Conservation (phyloP, 2,113 vertebrate genomes). For the Sterna hirundo region DNA sequence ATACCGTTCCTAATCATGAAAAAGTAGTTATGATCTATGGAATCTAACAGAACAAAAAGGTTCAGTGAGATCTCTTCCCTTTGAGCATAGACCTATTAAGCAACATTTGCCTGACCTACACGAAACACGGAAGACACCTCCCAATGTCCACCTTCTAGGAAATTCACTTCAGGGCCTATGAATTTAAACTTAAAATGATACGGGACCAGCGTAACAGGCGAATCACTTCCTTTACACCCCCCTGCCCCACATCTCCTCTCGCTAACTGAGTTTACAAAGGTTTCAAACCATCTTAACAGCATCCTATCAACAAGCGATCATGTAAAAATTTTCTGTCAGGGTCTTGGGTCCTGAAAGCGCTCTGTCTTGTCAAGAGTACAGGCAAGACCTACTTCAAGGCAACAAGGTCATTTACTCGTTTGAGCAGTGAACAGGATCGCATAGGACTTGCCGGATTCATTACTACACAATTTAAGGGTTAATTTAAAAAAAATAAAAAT, state of each 20-base stretch:
- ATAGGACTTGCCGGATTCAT: not conserved
- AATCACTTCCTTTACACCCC: not conserved
- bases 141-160: not conserved
- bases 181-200: not conserved
- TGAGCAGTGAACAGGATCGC: not conserved
- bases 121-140: accelerated
- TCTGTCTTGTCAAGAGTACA: not conserved
- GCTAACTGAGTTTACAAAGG: not conserved
- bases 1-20: not conserved
- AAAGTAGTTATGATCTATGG: not conserved
- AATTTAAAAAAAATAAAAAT: not conserved
- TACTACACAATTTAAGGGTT: not conserved
- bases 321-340: not conserved
- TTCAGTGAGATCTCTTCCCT: not conserved
- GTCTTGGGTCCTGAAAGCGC: not conserved
- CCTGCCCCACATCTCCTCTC: accelerated
- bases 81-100: not conserved
- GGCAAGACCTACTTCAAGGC: not conserved
- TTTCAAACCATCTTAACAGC: not conserved
- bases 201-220: accelerated
- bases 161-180: not conserved
- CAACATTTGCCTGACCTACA: not conserved
- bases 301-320: not conserved
- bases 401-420: not conserved
- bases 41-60: not conserved